These are phyloP conservation scores for Drosophila hydei DNA, from an alignment of 1,140 invertebrate genomes.

Conservation along the genomic window DNA sequence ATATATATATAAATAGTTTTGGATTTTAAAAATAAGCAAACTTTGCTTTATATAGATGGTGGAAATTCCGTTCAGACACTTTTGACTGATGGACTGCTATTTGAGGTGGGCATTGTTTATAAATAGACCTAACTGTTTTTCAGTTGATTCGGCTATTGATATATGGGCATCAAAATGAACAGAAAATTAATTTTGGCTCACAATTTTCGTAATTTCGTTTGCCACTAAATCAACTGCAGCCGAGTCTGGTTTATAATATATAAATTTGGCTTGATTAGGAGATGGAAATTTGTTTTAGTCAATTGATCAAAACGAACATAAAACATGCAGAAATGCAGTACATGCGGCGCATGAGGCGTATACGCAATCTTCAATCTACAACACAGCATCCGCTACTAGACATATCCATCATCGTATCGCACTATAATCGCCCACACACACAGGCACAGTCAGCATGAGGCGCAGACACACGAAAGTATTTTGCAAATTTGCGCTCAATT, in stretches of 20 bases:
- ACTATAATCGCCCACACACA: constrained; percentile 39
- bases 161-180: background rate
- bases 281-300: constrained; percentile 28
- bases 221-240: constrained; percentile 39
- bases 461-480: constrained; percentile 74
- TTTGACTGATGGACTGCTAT: too few relatives aligned
- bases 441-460: constrained; percentile 22
- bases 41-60: too few relatives aligned
- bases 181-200: constrained; percentile 4
- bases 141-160: background rate
- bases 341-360: constrained; percentile 48
- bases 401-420: constrained; percentile 71
- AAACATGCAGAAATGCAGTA: constrained; percentile 13
- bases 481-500: constrained; percentile 83
- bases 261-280: background rate
- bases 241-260: background rate
- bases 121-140: background rate
- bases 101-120: background rate
- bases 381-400: constrained; percentile 26
- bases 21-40: too few relatives aligned
- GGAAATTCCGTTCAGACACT: too few relatives aligned
- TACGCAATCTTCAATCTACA: constrained; percentile 48
- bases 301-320: constrained; percentile 43
- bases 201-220: constrained; percentile 8
- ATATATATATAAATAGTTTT: background rate